phyloP scores from a whole-genome alignment of 2,113 vertebrate genomes.

The Recurvirostra avosetta region DNA sequence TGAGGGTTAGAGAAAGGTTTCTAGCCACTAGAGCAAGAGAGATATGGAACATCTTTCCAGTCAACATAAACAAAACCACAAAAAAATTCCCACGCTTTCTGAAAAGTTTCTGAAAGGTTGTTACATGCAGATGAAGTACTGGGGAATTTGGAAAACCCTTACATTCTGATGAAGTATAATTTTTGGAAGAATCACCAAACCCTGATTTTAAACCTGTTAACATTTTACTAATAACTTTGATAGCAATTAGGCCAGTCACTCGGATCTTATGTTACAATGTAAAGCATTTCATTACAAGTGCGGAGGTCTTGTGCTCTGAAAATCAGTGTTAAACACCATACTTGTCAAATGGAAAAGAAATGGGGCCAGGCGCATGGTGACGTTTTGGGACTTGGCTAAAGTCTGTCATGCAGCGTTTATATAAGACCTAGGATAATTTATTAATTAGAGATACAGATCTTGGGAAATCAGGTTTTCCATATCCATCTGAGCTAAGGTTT shows the following conservation, averaged over 20 bases:
- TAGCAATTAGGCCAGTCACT: not conserved
- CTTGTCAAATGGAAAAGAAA: not conserved
- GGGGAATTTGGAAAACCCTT: not conserved
- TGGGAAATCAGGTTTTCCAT: not conserved
- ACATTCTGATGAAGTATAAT: not conserved
- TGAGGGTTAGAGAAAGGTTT: not conserved
- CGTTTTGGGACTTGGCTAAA: not conserved
- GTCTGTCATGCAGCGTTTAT: not conserved
- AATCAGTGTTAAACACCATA: not conserved
- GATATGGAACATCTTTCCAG: not conserved
- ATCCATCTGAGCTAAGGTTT: not conserved
- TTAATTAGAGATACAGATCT: not conserved
- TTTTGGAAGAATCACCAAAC: not conserved
- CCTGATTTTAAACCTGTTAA: not conserved
- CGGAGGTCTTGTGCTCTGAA: not conserved
- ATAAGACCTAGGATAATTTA: not conserved
- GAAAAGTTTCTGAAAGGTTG: not conserved
- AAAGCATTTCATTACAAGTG: not conserved
- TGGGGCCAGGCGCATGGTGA: not conserved
- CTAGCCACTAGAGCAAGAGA: not conserved
- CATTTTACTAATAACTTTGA: not conserved
- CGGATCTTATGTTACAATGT: not conserved
- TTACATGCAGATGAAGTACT: not conserved
- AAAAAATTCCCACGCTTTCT: not conserved
- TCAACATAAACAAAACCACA: not conserved